These are phyloP conservation scores for Lycaon pictus DNA, from an alignment of 2,113 vertebrate species.

Conservation along the genomic window DNA sequence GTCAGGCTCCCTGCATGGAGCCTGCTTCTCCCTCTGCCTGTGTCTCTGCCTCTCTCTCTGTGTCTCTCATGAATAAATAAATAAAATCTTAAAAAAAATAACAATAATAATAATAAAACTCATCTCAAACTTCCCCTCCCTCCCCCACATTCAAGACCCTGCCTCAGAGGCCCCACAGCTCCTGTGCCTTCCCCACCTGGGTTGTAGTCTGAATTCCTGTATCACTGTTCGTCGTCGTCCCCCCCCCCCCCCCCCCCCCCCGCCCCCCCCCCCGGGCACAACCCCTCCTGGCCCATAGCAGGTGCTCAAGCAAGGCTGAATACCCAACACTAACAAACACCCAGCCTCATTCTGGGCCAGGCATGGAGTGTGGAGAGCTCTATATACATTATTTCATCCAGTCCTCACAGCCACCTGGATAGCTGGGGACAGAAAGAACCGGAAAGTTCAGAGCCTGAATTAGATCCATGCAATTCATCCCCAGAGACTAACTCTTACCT, in stretches of 20 bases:
- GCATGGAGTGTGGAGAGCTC: not conserved
- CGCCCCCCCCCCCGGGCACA: too few relatives aligned
- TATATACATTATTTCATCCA: too few relatives aligned
- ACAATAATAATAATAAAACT: not conserved
- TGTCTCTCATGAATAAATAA: too few relatives aligned
- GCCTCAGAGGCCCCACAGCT: not conserved
- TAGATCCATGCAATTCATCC: not conserved
- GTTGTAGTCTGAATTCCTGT: not conserved
- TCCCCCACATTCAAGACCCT: not conserved
- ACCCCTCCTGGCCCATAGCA: not conserved
- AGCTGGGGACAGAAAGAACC: not conserved
- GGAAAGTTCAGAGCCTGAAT: not conserved
- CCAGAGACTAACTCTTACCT: not conserved
- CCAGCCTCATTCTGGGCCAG: not conserved
- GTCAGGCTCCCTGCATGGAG: too few relatives aligned
- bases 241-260: not conserved
- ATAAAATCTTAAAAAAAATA: too few relatives aligned
- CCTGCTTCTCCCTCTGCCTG: too few relatives aligned
- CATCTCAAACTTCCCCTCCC: not conserved
- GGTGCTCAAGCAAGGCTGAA: not conserved
- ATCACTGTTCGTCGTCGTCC: not conserved
- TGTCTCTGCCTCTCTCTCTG: too few relatives aligned
- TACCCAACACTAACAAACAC: not conserved
- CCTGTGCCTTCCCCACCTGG: not conserved
- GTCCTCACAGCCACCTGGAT: not conserved